Conservation (phyloP, 2,888 invertebrate genomes). For the Hypomecis punctinalis region DNA sequence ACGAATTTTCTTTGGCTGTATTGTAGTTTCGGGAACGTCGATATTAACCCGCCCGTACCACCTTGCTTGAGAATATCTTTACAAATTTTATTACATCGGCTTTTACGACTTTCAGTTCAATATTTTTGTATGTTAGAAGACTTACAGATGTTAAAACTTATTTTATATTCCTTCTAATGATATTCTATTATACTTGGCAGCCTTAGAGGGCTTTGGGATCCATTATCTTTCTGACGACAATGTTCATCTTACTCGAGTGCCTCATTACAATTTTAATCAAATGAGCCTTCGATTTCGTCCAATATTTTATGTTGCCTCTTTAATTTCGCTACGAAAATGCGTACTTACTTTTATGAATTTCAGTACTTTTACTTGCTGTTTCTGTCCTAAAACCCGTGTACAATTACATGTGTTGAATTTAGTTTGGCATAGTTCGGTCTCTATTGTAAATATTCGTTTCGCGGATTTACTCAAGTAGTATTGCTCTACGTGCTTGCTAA, state of each 20-base stretch:
- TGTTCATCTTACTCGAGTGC: constrained; percentile 13
- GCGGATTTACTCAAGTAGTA: neutral
- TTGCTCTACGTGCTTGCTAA: too few species aligned
- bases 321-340: neutral
- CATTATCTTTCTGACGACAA: constrained; percentile 19
- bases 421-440: neutral
- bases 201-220: neutral
- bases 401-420: neutral
- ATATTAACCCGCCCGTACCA: neutral
- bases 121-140: neutral
- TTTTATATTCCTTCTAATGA: constrained; percentile 5
- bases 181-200: neutral
- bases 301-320: constrained; percentile 10
- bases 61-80: neutral
- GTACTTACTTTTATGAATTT: neutral
- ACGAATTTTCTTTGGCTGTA: neutral
- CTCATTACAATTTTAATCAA: constrained; percentile 21
- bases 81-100: neutral
- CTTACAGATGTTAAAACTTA: neutral
- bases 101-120: neutral
- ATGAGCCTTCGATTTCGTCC: constrained; percentile 12
- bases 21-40: neutral
- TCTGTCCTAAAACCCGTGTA: neutral
- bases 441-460: neutral
- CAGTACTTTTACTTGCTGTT: neutral